phyloP scores from a whole-genome alignment of 2,113 vertebrate species.

The Scomber japonicus region DNA sequence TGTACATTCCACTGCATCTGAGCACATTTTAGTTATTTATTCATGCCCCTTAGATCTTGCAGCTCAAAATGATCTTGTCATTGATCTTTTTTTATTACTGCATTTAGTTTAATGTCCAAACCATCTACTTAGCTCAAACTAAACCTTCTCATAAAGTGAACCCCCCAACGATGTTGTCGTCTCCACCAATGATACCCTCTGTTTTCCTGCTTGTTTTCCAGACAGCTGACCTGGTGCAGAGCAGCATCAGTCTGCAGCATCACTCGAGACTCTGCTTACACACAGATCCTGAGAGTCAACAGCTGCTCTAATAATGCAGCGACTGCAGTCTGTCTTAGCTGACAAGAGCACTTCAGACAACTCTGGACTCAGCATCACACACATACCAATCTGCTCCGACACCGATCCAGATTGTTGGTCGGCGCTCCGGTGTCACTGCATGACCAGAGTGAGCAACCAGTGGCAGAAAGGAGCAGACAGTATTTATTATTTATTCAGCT shows the following conservation, averaged over 20 bases:
- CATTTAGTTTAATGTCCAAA: constrained; percentile 31
- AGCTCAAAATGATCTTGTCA: neutral
- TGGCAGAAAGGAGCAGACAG: no score
- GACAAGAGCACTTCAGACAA: constrained; percentile 19
- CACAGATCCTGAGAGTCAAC: constrained; percentile 12
- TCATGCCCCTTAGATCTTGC: neutral
- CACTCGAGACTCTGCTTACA: constrained; percentile 2
- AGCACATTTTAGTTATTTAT: neutral
- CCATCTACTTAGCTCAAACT: neutral
- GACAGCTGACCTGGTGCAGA: neutral
- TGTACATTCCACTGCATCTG: neutral
- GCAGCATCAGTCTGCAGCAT: constrained; percentile 28
- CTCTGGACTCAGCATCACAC: neutral
- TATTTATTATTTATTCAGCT: no score
- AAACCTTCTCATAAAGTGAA: neutral
- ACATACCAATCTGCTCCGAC: neutral
- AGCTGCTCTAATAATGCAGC: constrained; percentile 34
- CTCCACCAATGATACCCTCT: neutral
- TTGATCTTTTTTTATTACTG: constrained; percentile 11
- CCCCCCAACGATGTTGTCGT: constrained; percentile 8
- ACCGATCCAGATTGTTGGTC: neutral
- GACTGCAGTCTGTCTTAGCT: constrained; percentile 15
- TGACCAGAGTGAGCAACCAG: neutral
- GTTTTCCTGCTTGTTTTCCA: neutral
- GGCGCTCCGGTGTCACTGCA: neutral